Evolutionary conservation across 2,888 invertebrate genomes (phyloP), one percentile per base, ranked within the genome.

Genomic region (Tetragnatha montana): DNA sequence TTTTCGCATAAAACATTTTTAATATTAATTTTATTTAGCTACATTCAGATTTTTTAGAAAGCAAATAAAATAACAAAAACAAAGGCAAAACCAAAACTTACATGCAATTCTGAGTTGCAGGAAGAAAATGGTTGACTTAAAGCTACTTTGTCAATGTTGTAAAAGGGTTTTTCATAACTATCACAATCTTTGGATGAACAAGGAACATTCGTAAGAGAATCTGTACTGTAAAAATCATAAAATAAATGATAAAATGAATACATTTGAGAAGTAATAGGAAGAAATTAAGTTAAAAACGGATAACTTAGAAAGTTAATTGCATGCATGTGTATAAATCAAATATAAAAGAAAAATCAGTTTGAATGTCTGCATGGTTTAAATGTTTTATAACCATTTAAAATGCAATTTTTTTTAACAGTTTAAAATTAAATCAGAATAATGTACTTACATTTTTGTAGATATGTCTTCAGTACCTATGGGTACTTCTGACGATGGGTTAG

Each of bases 81-180:
- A 6, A 19, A 19, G 12, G 1, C 4, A 51, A 8, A 74, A 17
- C 19, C 21, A 6, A 49, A 14, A 85, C 85, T 86, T 86, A 89
- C 89, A 68, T 83, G 50, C 19, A 47, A 74, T 21, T 83, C 79
- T 51, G 51, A 60, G 70, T 49, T 49, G 14, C 71, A 73, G 8
- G 50, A 8, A 21, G 83, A 22, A 80, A 88, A 73, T 19, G 86
- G 80, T 17, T 86, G 19, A 51, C 74, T 79, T 21, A 79, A 83
- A 79, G 73, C 69, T 47, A 89, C 68, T 81, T 85, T 85, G 68
- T 89, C 76, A 51, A 89, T 70, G 4, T 80, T 73, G 76, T 89
- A 89, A 68, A 85, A 89, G 0, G 84, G 71, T 10, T 76, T 74
- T 12, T 83, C 79, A 83, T 79, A 73, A 12, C 19, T 73, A n/a